Evolutionary conservation across 1,140 invertebrate genomes (phyloP).

Genomic region (Latrodectus geometricus): DNA sequence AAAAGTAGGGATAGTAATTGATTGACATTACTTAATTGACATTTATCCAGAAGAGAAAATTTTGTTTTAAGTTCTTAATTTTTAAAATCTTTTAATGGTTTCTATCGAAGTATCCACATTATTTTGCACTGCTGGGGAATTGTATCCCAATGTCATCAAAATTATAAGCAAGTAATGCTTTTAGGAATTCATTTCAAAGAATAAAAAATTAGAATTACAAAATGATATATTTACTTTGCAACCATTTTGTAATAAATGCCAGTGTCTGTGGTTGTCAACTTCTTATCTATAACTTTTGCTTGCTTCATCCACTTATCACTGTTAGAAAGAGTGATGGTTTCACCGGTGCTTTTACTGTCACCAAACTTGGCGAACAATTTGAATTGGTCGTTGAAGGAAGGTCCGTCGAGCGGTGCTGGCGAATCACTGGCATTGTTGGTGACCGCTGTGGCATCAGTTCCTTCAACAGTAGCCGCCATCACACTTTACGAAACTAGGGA

Average conservation of each 20-base stretch:
- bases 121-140: neutral
- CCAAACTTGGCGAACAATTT: conserved; percentile 87
- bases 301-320: conserved; percentile 97
- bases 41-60: no score
- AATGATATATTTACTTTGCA: conserved; percentile 73
- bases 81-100: neutral
- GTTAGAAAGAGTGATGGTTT: conserved; percentile 85
- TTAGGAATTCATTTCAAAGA: neutral
- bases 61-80: neutral
- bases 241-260: conserved; percentile 90
- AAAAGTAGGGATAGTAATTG: no score
- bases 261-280: conserved; percentile 86
- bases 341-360: conserved; percentile 86
- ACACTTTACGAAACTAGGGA: neutral
- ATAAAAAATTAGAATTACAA: neutral
- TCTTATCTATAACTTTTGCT: conserved; percentile 90
- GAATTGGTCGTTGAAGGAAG: conserved; percentile 71
- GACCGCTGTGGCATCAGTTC: neutral
- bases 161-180: neutral
- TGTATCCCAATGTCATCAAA: neutral
- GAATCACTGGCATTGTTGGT: neutral
- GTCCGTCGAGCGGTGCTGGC: conserved; percentile 19
- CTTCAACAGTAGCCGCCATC: conserved; percentile 52
- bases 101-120: neutral
- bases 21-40: no score